These are phyloP conservation scores for Falco rusticolus DNA, from an alignment of 2,797 vertebrate species.

Conservation along the genomic window DNA sequence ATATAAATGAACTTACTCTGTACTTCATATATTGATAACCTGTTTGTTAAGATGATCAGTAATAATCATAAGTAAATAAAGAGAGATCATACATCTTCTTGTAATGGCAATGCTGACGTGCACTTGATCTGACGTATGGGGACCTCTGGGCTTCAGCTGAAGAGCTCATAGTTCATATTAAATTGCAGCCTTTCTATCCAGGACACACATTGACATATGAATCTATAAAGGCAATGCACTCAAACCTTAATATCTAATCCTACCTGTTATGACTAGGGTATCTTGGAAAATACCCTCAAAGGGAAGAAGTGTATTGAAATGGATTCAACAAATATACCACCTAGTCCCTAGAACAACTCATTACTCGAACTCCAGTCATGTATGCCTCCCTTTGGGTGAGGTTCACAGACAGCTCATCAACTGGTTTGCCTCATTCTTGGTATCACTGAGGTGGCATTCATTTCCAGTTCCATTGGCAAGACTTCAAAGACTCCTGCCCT, in stretches of 20 bases:
- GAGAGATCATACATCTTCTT: slow-evolving; percentile 73
- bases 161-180: neutral
- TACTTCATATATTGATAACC: slow-evolving; percentile 85
- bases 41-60: slow-evolving; percentile 85
- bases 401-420: fast-evolving
- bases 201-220: neutral
- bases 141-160: neutral
- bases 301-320: neutral
- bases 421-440: neutral
- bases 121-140: slow-evolving; percentile 58
- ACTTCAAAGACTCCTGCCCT: neutral
- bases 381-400: neutral
- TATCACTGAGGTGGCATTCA: neutral
- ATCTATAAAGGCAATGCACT: neutral
- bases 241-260: neutral
- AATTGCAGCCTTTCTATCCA: neutral
- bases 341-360: too few species aligned
- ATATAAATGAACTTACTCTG: slow-evolving; percentile 82
- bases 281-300: neutral
- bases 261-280: neutral
- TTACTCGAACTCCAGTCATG: fast-evolving
- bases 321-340: neutral
- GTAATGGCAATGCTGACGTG: slow-evolving; percentile 60
- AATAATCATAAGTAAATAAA: slow-evolving; percentile 90
- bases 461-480: neutral